A percentile compares a stretch with the other conserved stretches of the same genome.
Conservation (phyloP, 2,888 invertebrate species). For the Ectemnius cavifrons region DNA sequence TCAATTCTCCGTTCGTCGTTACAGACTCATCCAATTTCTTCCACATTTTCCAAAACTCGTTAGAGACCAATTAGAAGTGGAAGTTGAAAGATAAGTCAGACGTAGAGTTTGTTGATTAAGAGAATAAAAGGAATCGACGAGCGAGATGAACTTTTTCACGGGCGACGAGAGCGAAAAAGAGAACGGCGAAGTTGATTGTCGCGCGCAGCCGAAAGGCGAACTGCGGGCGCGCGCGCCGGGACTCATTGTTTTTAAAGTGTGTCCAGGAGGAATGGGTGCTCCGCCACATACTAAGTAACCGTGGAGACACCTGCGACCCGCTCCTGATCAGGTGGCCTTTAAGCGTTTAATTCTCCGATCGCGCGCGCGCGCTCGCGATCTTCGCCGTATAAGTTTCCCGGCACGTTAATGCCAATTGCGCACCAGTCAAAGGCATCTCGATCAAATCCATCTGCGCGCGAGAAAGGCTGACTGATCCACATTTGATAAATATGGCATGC, state of each 20-base stretch:
- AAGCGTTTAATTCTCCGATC: slow-evolving; percentile 57
- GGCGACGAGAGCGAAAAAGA: slow-evolving; percentile 31
- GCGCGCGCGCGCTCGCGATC: slow-evolving; percentile 7
- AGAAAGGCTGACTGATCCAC: no score
- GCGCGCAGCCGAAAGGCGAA: slow-evolving; percentile 61
- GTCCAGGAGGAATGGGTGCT: slow-evolving; percentile 48
- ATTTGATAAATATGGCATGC: no score
- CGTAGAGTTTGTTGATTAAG: no score
- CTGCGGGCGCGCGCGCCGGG: slow-evolving; percentile 66
- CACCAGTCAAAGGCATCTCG: no score
- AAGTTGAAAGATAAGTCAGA: no score
- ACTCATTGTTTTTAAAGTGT: slow-evolving; percentile 74
- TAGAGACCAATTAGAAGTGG: no score
- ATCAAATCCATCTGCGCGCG: slow-evolving; percentile 3
- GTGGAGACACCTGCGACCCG: slow-evolving; percentile 64
- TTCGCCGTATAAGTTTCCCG: slow-evolving; percentile 19
- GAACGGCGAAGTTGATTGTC: slow-evolving; percentile 41
- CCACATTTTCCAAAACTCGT: no score
- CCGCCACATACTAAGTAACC: slow-evolving; percentile 23
- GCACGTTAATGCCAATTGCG: slow-evolving; percentile 6
- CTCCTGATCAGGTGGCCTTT: slow-evolving; percentile 59
- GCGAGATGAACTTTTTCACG: background rate
- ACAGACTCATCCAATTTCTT: no score
- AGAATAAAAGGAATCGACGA: background rate
- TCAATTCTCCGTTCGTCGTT: no score